These are phyloP conservation scores for Lordiphosa fenestrarum DNA, from an alignment of 2,888 invertebrate species.

Conservation along the genomic window DNA sequence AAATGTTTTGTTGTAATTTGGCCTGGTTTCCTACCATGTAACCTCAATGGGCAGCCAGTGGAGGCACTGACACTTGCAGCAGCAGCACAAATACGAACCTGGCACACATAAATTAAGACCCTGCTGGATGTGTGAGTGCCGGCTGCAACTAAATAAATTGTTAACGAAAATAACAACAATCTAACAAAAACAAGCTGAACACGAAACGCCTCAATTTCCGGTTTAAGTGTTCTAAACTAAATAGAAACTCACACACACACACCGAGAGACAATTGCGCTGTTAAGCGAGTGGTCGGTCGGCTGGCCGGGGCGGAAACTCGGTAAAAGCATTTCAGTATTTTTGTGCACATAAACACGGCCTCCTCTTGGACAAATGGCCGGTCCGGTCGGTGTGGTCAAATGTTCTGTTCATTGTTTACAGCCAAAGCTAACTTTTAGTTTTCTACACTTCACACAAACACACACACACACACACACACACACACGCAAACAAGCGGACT, in stretches of 20 bases:
- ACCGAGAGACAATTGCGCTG: constrained; percentile 33
- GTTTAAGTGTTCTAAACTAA: constrained; percentile 72
- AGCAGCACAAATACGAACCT: constrained; percentile 49
- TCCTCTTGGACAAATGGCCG: constrained; percentile 62
- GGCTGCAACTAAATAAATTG: constrained; percentile 68
- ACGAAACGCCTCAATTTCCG: constrained; percentile 75
- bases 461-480: constrained; percentile 1
- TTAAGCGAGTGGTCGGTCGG: constrained; percentile 34
- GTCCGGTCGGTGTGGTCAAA: constrained; percentile 35
- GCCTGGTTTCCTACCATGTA: constrained; percentile 5
- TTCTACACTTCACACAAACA: constrained; percentile 51
- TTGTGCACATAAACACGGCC: constrained; percentile 52
- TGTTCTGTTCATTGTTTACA: constrained; percentile 53
- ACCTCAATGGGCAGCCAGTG: background rate
- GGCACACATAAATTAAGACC: constrained; percentile 54
- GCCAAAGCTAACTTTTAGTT: constrained; percentile 68
- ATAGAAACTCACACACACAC: constrained; percentile 52
- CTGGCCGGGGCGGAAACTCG: constrained; percentile 66
- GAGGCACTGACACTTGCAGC: constrained; percentile 15
- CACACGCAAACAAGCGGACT: constrained; percentile 19
- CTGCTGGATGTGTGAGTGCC: constrained; percentile 29
- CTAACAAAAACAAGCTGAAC: constrained; percentile 70
- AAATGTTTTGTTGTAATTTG: background rate
- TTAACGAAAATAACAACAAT: constrained; percentile 75
- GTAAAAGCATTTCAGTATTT: constrained; percentile 70